phyloP scores from a whole-genome alignment of 1,140 invertebrate genomes.

The Macrobrachium nipponense region DNA sequence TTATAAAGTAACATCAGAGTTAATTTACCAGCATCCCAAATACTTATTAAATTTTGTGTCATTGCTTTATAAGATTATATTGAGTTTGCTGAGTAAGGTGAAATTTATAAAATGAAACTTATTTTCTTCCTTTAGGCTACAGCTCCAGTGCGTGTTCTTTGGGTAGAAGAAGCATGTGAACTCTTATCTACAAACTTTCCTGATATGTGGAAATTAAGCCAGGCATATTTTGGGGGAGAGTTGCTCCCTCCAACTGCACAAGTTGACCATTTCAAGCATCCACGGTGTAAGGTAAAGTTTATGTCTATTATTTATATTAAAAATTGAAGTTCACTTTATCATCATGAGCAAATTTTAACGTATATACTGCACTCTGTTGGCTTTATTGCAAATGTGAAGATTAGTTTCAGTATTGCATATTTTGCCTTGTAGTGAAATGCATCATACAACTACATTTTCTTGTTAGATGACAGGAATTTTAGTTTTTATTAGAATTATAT shows the following conservation, averaged over 20 bases:
- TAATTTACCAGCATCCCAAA: no score
- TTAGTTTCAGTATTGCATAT: no score
- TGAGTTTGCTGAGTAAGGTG: no score
- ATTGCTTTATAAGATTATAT: no score
- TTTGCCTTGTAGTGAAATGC: background rate
- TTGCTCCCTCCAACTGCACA: slow-evolving; percentile 74
- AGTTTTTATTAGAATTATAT: background rate
- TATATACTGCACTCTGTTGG: no score
- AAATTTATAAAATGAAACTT: no score
- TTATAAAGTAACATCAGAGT: no score
- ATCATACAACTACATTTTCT: background rate
- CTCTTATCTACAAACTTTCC: slow-evolving; percentile 80
- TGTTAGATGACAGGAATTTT: background rate
- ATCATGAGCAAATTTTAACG: no score
- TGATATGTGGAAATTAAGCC: slow-evolving; percentile 89
- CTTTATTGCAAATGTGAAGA: no score
- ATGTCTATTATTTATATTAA: no score
- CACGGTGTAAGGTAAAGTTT: slow-evolving; percentile 75
- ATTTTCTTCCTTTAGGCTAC: slow-evolving; percentile 23
- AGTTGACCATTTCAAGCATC: slow-evolving; percentile 78
- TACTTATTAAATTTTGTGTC: no score
- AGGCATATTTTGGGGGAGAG: slow-evolving; percentile 89
- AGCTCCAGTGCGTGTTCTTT: slow-evolving; percentile 73
- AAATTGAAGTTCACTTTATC: no score
- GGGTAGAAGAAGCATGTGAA: slow-evolving; percentile 80